Percentiles rank a stretch among this genome's conserved stretches.
Conservation (phyloP, 2,797 vertebrate species). For the Karalla daura region DNA sequence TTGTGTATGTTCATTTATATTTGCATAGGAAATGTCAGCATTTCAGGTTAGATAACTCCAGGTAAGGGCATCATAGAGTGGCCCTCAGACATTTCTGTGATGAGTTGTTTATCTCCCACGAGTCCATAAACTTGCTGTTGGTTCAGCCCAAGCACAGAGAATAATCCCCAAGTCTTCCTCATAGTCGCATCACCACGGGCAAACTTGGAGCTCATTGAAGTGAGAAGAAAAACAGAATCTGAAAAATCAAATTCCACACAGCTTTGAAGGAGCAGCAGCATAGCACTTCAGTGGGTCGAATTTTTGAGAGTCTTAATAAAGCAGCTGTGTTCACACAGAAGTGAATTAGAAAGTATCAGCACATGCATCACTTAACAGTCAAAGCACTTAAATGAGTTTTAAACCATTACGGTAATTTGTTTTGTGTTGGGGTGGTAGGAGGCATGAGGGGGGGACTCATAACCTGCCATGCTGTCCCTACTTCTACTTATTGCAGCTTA, state of each 20-base stretch:
- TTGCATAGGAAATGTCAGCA: not conserved
- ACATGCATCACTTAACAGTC: constrained; percentile 67
- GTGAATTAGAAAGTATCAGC: constrained; percentile 56
- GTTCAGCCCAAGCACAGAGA: constrained; percentile 28
- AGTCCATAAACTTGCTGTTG: constrained; percentile 42
- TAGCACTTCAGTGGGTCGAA: constrained; percentile 36
- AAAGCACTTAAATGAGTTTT: constrained; percentile 75
- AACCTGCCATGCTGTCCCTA: constrained; percentile 43
- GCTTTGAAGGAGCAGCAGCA: constrained; percentile 59
- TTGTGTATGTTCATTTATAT: not conserved
- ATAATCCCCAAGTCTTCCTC: constrained; percentile 40
- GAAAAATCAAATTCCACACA: constrained; percentile 51
- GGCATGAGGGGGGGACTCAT: constrained; percentile 50
- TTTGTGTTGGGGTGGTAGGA: constrained; percentile 59
- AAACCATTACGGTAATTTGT: constrained; percentile 69
- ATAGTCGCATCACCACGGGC: constrained; percentile 38
- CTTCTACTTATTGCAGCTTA: constrained; percentile 52
- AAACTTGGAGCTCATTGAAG: constrained; percentile 56
- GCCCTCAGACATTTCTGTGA: constrained; percentile 10
- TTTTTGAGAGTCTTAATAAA: constrained; percentile 56
- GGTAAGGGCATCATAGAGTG: constrained; percentile 8
- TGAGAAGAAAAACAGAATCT: constrained; percentile 55
- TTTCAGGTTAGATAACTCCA: not conserved
- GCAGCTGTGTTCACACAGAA: constrained; percentile 47
- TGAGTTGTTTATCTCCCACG: constrained; percentile 47